Evolutionary conservation across 2,113 vertebrate genomes (phyloP).

Genomic region (Sphyrna mokarran): DNA sequence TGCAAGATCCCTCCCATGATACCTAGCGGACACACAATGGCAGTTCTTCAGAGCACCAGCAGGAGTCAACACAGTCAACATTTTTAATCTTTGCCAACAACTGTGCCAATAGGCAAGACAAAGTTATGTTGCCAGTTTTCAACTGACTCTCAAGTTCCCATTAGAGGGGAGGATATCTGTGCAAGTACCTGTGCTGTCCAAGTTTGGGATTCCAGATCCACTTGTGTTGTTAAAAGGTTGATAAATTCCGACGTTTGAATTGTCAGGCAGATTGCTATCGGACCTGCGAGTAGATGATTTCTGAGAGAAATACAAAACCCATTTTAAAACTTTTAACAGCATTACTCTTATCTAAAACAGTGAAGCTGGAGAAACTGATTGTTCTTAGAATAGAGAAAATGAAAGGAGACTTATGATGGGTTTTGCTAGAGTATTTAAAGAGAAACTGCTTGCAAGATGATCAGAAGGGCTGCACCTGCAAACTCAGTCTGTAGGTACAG

Average conservation of each 20-base stretch:
- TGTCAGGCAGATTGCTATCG: conserved; percentile 65
- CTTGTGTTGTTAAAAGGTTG: conserved; percentile 63
- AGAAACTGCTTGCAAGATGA: neutral
- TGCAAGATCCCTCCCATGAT: too few species aligned
- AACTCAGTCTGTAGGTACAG: too few species aligned
- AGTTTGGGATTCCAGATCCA: neutral
- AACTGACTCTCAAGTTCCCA: neutral
- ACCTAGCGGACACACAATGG: neutral
- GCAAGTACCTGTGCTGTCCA: conserved; percentile 9
- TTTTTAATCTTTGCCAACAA: neutral
- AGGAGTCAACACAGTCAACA: neutral
- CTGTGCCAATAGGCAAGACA: neutral
- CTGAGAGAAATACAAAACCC: conserved; percentile 13
- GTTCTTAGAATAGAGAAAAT: conserved; percentile 25
- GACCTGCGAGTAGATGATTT: conserved; percentile 76
- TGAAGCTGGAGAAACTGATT: neutral
- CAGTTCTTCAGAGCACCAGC: neutral
- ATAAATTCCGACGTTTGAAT: conserved; percentile 70
- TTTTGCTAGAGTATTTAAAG: neutral
- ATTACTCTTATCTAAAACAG: neutral
- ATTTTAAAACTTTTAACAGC: neutral
- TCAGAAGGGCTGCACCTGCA: neutral
- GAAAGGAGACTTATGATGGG: neutral
- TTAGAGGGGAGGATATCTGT: neutral
- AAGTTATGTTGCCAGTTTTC: neutral